Evolutionary conservation across 2,797 vertebrate species (phyloP).

Genomic region (Betta splendens): DNA sequence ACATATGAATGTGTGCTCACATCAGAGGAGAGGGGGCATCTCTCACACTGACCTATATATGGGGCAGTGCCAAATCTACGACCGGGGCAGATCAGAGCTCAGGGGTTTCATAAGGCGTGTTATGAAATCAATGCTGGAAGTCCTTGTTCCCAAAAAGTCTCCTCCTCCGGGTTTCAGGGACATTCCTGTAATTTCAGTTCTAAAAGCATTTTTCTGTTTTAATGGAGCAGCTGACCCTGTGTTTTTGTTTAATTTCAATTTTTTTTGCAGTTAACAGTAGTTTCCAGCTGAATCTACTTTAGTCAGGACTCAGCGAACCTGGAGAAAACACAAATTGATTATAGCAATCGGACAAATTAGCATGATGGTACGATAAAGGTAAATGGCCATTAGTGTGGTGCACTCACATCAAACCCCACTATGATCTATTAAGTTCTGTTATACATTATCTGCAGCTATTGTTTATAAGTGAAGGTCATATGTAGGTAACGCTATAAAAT

Average conservation of each 20-base stretch:
- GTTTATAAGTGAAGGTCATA: too few species aligned
- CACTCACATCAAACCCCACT: too few species aligned
- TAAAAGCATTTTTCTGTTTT: background rate
- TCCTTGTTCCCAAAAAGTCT: constrained; percentile 6
- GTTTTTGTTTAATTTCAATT: background rate
- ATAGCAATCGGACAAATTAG: background rate
- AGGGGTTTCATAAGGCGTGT: constrained; percentile 65
- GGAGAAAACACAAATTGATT: background rate
- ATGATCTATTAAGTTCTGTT: too few species aligned
- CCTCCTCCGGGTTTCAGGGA: background rate
- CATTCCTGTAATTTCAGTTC: background rate
- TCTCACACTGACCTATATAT: constrained; percentile 68
- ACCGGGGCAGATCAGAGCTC: constrained; percentile 32
- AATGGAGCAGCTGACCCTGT: background rate
- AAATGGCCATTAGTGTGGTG: too few species aligned
- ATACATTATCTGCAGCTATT: too few species aligned
- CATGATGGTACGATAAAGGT: too few species aligned
- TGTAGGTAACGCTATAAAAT: too few species aligned
- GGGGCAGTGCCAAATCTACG: constrained; percentile 32
- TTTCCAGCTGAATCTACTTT: background rate
- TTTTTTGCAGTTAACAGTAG: background rate
- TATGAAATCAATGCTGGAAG: constrained; percentile 54
- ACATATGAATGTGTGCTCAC: constrained; percentile 1
- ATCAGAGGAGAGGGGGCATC: constrained; percentile 5
- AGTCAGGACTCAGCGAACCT: background rate